A percentile compares a stretch with the other conserved stretches of the same genome.
These are phyloP conservation scores for Noctua comes DNA, from an alignment of 2,888 invertebrate genomes.

Conservation along the genomic window DNA sequence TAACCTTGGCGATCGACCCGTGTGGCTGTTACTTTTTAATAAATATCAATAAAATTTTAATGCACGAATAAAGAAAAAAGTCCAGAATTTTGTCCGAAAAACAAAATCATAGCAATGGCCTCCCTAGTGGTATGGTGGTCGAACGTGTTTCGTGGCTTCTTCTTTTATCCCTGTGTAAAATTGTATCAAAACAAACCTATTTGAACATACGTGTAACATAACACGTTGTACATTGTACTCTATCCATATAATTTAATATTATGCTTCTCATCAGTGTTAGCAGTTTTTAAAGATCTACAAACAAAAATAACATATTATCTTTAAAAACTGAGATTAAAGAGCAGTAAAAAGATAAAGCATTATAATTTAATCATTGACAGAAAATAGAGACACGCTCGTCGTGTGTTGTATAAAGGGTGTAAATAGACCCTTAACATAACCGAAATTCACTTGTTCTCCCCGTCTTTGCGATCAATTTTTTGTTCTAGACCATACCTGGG, in stretches of 20 bases:
- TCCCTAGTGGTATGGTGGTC: slow-evolving; percentile 1
- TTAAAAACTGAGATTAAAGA: not conserved
- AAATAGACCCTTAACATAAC: too few relatives aligned
- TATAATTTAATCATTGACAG: not conserved
- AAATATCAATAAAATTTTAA: not conserved
- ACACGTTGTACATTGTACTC: not conserved
- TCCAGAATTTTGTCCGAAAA: not conserved
- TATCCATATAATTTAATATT: not conserved
- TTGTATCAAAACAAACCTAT: not conserved
- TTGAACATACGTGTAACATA: not conserved
- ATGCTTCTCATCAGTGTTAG: not conserved
- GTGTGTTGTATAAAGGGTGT: too few relatives aligned
- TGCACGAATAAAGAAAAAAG: not conserved
- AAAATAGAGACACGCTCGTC: not conserved
- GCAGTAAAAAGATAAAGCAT: not conserved
- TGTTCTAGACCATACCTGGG: too few relatives aligned
- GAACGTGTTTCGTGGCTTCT: slow-evolving; percentile 12
- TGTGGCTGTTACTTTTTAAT: not conserved
- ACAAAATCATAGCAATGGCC: not conserved
- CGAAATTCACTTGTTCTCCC: too few relatives aligned
- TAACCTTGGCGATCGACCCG: not conserved
- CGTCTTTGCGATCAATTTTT: too few relatives aligned
- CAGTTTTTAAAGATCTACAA: not conserved
- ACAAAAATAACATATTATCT: not conserved
- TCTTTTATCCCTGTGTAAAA: not conserved